A percentile compares a stretch with the other conserved stretches of the same genome.
Evolutionary conservation across 2,113 vertebrate genomes (phyloP).

Genomic region (Triplophysa rosa): DNA sequence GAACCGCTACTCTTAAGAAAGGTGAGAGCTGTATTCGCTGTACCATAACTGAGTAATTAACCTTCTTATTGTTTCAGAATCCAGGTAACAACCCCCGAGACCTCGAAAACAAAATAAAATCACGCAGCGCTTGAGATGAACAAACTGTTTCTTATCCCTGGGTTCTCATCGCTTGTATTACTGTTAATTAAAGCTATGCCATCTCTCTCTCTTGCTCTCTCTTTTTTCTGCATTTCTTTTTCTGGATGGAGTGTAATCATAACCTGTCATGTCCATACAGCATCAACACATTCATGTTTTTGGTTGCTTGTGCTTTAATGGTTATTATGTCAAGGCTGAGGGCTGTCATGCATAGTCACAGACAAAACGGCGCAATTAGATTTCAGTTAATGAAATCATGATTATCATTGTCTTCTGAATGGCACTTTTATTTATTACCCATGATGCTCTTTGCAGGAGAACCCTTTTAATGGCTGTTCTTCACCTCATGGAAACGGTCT

Average conservation of each 20-base stretch:
- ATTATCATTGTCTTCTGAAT: conserved; percentile 12
- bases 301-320: conserved; percentile 69
- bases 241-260: conserved; percentile 65
- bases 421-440: conserved; percentile 24
- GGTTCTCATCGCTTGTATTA: conserved; percentile 22
- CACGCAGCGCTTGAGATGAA: conserved; percentile 12
- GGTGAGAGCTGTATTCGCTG: background rate
- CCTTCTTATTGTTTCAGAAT: conserved; percentile 17
- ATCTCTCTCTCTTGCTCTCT: background rate
- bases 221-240: background rate
- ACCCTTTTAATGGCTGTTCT: background rate
- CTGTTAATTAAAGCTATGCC: conserved; percentile 28
- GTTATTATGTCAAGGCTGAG: conserved; percentile 73
- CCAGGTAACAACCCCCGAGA: conserved; percentile 18
- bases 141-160: conserved; percentile 20
- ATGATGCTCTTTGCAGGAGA: background rate
- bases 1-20: conserved; percentile 2
- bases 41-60: conserved; percentile 32
- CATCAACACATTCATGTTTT: conserved; percentile 73
- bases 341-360: conserved; percentile 66
- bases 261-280: conserved; percentile 68
- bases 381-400: conserved; percentile 27
- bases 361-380: conserved; percentile 66
- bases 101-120: conserved; percentile 22
- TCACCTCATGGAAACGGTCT: background rate